These are phyloP conservation scores for Cotesia vestalis DNA, from an alignment of 1,140 invertebrate species.

Conservation along the genomic window DNA sequence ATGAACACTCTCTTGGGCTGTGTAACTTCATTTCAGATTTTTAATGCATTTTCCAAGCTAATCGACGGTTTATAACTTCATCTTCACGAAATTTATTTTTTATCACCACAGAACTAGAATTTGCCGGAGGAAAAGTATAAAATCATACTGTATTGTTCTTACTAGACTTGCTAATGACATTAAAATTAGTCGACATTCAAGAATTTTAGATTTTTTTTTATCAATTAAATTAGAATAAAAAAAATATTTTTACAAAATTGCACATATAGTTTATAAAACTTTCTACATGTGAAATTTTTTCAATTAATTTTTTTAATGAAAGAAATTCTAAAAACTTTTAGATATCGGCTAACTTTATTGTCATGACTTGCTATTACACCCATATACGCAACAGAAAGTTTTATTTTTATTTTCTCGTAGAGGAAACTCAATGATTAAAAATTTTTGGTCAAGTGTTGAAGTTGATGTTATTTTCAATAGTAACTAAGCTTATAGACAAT, in stretches of 20 bases:
- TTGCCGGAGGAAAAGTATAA: neutral
- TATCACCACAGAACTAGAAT: neutral
- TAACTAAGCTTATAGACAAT: neutral
- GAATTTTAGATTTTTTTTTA: no score
- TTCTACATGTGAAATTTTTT: no score
- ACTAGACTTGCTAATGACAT: neutral
- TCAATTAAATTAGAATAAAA: no score
- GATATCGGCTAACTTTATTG: no score
- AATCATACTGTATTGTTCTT: neutral
- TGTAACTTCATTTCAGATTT: no score
- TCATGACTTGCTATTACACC: no score
- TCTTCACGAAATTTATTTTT: slow-evolving; percentile 4
- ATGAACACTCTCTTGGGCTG: no score
- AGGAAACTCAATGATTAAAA: slow-evolving; percentile 1
- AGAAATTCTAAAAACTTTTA: no score
- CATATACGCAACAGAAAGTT: slow-evolving; percentile 10
- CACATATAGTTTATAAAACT: no score
- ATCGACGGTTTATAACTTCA: neutral
- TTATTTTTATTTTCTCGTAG: slow-evolving; percentile 9
- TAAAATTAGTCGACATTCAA: no score
- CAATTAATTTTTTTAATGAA: no score
- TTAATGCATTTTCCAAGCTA: neutral
- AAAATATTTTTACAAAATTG: no score
- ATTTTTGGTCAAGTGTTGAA: neutral
- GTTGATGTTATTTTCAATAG: slow-evolving; percentile 4